phyloP scores from a whole-genome alignment of 2,888 invertebrate genomes.

The Aleiodes alternator region DNA sequence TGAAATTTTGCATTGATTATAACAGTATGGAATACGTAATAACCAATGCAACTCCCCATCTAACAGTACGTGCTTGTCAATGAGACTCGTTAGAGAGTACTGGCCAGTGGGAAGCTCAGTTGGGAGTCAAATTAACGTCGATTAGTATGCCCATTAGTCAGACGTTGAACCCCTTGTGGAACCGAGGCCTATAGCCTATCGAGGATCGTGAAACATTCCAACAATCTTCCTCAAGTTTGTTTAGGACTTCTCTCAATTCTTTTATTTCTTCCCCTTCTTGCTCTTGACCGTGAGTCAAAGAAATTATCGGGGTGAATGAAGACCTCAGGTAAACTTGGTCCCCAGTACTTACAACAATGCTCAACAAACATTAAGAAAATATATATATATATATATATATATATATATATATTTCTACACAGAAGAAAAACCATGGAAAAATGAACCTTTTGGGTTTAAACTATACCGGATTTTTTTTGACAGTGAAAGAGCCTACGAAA shows the following conservation, averaged over 20 bases:
- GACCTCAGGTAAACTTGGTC: conserved; percentile 9
- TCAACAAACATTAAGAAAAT: conserved; percentile 5
- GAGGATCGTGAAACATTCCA: conserved; percentile 4
- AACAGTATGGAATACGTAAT: conserved; percentile 14
- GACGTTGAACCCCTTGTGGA: conserved; percentile 66
- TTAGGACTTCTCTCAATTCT: conserved; percentile 9
- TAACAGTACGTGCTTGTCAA: conserved; percentile 26
- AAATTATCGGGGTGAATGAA: conserved; percentile 16
- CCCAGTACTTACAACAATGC: conserved; percentile 20
- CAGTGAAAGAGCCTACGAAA: no score
- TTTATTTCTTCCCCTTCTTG: background rate
- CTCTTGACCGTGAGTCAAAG: background rate
- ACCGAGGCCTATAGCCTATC: background rate
- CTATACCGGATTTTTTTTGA: no score
- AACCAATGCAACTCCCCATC: background rate
- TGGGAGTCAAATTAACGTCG: conserved; percentile 66
- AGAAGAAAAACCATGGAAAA: no score
- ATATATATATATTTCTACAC: background rate
- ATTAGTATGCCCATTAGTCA: conserved; percentile 71
- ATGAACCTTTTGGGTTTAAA: no score
- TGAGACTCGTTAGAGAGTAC: conserved; percentile 10
- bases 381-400: background rate
- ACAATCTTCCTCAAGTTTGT: conserved; percentile 8
- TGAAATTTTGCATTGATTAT: conserved; percentile 21
- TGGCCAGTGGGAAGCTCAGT: conserved; percentile 19